Conservation (phyloP, 2,113 vertebrate species). For the Chunga burmeisteri region DNA sequence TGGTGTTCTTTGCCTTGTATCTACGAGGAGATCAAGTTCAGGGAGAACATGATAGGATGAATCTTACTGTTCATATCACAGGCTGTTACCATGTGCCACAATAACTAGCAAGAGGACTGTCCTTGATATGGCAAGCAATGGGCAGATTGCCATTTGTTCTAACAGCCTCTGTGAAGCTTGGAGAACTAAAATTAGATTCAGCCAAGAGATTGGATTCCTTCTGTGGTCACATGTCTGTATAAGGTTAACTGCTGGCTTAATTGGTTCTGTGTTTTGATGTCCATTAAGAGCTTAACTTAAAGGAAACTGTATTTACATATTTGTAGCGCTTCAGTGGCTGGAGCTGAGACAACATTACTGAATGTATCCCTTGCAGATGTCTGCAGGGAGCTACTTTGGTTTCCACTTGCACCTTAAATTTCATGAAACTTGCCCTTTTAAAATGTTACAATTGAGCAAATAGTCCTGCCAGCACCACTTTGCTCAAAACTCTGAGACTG, state of each 20-base stretch:
- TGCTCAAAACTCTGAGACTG: neutral
- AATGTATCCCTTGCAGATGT: neutral
- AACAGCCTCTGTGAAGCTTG: neutral
- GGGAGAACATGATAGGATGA: neutral
- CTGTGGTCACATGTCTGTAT: neutral
- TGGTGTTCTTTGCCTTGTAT: slow-evolving; percentile 1
- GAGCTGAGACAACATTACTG: neutral
- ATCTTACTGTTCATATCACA: neutral
- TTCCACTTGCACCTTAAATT: neutral
- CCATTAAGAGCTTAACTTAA: neutral
- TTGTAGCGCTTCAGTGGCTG: neutral
- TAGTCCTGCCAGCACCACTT: neutral
- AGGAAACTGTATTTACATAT: neutral
- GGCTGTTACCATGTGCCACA: neutral
- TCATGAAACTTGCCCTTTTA: neutral
- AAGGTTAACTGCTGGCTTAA: neutral
- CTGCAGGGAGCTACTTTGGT: neutral
- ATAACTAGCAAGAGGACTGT: neutral
- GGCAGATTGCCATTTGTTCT: neutral
- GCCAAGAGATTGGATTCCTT: neutral
- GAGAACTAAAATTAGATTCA: neutral
- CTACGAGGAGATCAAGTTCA: neutral
- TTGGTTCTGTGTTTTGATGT: neutral
- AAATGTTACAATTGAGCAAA: neutral
- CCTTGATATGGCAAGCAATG: neutral